phyloP scores from a whole-genome alignment of 2,113 vertebrate species.

The Syngnathus scovelli region DNA sequence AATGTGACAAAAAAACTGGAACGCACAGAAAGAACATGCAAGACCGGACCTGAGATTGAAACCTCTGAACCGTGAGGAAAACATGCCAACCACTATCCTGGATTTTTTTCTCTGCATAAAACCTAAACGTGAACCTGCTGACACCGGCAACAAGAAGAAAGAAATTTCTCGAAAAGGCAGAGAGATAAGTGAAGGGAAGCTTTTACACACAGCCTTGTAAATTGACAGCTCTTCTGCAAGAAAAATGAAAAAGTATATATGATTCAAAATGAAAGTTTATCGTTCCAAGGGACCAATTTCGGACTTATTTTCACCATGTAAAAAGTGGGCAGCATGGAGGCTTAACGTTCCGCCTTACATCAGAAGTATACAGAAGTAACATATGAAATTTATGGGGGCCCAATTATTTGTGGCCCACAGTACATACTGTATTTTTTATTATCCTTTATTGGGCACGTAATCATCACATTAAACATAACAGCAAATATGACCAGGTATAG shows the following conservation, averaged over 20 bases:
- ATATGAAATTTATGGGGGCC: too few relatives aligned
- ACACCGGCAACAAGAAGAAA: neutral
- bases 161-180: slow-evolving; percentile 1
- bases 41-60: too few relatives aligned
- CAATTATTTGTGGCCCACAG: too few relatives aligned
- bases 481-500: neutral
- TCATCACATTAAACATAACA: neutral
- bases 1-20: neutral
- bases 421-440: too few relatives aligned
- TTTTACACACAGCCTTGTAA: neutral
- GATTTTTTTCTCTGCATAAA: neutral
- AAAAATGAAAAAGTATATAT: neutral
- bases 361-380: too few relatives aligned
- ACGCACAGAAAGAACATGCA: neutral
- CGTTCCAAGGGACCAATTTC: neutral
- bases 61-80: neutral
- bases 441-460: neutral
- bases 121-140: neutral
- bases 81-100: neutral
- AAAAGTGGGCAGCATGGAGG: neutral
- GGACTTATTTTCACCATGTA: too few relatives aligned
- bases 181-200: neutral
- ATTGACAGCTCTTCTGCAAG: neutral
- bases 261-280: slow-evolving; percentile 1
- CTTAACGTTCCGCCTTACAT: neutral